Evolutionary conservation across 1,140 invertebrate genomes (phyloP).

Genomic region (Eueides isabella): DNA sequence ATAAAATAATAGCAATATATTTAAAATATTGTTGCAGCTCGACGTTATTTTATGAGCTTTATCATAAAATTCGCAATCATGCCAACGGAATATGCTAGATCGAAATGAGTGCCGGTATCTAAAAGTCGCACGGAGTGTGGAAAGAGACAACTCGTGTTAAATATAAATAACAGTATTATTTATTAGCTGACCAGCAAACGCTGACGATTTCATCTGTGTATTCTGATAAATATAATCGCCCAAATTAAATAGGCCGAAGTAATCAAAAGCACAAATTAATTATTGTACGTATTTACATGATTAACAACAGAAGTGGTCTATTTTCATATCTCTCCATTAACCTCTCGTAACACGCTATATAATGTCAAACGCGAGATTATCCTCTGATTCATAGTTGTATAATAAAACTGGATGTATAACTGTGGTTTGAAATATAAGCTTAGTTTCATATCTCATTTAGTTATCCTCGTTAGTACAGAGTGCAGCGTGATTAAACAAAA

Average conservation of each 20-base stretch:
- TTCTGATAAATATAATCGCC: background rate
- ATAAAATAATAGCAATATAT: constrained; percentile 14
- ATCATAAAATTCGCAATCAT: constrained; percentile 47
- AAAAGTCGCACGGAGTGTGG: constrained; percentile 16
- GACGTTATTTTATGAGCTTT: constrained; percentile 48
- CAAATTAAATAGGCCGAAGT: background rate
- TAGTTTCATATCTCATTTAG: constrained; percentile 10
- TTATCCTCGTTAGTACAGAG: background rate
- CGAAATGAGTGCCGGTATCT: constrained; percentile 28
- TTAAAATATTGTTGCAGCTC: constrained; percentile 41
- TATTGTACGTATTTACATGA: constrained; percentile 17
- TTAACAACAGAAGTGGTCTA: constrained; percentile 49
- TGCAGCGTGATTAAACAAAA: background rate
- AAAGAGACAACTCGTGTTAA: constrained; percentile 11
- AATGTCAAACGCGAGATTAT: constrained; percentile 60
- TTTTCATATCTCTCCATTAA: constrained; percentile 51
- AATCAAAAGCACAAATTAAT: background rate
- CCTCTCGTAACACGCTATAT: constrained; percentile 47
- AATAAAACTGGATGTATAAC: constrained; percentile 27
- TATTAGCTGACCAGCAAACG: background rate
- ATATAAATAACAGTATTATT: constrained; percentile 1
- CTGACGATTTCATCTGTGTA: background rate
- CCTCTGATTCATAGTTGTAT: constrained; percentile 43
- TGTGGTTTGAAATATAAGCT: constrained; percentile 13
- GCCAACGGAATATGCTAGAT: constrained; percentile 40